Conservation (phyloP, 2,797 vertebrate genomes). For the Sciurus vulgaris region DNA sequence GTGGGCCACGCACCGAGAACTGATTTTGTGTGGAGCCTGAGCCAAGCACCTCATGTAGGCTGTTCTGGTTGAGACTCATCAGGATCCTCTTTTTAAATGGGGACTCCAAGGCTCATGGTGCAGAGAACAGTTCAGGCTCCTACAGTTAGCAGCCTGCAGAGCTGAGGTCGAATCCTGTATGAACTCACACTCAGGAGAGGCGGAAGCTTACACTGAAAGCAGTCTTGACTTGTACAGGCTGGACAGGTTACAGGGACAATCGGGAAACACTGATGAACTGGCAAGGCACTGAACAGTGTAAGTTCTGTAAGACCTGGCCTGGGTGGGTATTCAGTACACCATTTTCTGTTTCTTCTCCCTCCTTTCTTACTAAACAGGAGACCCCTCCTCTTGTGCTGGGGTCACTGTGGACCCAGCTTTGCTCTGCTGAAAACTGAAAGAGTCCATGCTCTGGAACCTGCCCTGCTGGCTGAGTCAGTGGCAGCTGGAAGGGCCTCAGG, state of each 20-base stretch:
- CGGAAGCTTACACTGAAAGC: background rate
- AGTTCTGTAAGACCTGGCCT: background rate
- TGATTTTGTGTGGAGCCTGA: background rate
- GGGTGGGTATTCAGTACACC: background rate
- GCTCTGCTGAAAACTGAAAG: background rate
- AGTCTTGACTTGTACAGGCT: background rate
- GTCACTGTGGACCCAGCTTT: background rate
- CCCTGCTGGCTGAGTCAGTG: background rate
- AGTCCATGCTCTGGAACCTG: background rate
- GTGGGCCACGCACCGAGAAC: background rate
- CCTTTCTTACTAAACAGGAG: background rate
- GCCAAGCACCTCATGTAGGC: accelerated
- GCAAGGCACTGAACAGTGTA: background rate
- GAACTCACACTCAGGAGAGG: background rate
- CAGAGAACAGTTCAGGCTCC: background rate
- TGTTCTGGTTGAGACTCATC: background rate
- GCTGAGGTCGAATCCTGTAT: background rate
- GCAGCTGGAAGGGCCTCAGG: background rate
- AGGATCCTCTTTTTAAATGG: background rate
- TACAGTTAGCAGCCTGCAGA: background rate
- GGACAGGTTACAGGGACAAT: background rate
- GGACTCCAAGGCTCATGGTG: background rate
- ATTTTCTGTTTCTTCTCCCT: background rate
- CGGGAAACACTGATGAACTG: background rate
- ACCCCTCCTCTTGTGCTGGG: background rate